Evolutionary conservation across 2,113 vertebrate genomes (phyloP).

Genomic region (Piprites chloris): DNA sequence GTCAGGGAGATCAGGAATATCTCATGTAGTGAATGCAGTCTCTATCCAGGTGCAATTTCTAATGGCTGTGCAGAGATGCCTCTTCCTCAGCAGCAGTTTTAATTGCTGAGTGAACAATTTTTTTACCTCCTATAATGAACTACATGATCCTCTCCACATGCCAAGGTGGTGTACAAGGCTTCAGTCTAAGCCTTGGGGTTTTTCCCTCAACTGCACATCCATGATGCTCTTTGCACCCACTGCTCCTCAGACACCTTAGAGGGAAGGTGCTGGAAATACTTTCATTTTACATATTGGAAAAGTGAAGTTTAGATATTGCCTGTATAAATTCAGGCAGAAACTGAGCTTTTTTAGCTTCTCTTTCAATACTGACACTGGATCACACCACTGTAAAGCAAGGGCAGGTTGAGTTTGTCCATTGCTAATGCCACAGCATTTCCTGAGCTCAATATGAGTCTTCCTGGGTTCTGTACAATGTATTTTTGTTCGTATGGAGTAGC

Average conservation of each 20-base stretch:
- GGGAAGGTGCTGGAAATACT: background rate
- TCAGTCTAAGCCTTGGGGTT: background rate
- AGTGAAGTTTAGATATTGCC: background rate
- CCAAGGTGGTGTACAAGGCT: background rate
- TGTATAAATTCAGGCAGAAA: background rate
- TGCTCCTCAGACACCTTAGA: background rate
- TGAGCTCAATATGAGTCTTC: background rate
- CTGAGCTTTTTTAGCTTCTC: background rate
- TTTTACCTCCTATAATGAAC: background rate
- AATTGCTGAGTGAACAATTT: background rate
- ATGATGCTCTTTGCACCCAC: background rate
- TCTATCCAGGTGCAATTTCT: background rate
- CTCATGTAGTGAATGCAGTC: background rate
- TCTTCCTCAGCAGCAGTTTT: background rate
- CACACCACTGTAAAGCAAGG: background rate
- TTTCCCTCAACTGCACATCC: background rate
- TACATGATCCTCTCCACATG: accelerated
- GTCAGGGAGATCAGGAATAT: background rate
- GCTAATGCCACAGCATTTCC: background rate
- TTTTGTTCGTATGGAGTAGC: background rate
- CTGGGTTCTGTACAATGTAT: background rate
- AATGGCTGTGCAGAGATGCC: background rate
- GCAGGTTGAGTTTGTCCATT: background rate
- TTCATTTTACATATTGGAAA: background rate
- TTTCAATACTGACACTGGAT: background rate